Base-by-base conservation (phyloP, 2,113 vertebrate genomes). In the Planiliza haematocheilus region DNA sequence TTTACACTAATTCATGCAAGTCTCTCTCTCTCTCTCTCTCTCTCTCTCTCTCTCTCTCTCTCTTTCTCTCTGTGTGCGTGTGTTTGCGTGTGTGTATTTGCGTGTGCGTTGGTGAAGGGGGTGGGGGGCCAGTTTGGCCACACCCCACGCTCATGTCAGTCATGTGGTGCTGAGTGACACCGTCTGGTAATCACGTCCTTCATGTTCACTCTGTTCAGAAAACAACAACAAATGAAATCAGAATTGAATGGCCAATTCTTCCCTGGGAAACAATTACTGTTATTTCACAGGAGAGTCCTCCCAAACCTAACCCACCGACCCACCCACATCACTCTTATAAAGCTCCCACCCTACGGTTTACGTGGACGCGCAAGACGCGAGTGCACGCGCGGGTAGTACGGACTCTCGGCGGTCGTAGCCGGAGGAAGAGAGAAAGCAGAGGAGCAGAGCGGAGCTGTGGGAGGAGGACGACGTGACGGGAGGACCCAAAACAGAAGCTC, bases 351-450 rank as follows among this genome's bases (percentile, higher is more conserved):
- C 82, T 21, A 42, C 42, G 34, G 39, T 30, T 18, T 1, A 16
- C 78, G 85, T 84, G 82, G 65, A 85, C 86, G 89, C 88, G 90
- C 87, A 48, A 36, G 7, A 81, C 86, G 69, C 58, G 60, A 78
- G 46, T 81, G 57, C 74, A 59, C 77, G 68, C 72, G 1, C 52
- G 6, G 16, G 10, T 12, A 11, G 18, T 13, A 7, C n/a, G 10
- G 56, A 61, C 45, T 68, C 11, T 34, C 70, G 12, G 74, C 49
- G 77, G 10, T 18, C 16, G 56, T 43, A 18, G 59, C 41, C 13
- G 76, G 67, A 62, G 24, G 55, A 67, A 72, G 17, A 61, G 7
- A 8, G 41, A 37, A 51, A 41, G 36, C 24, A 41, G 48, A 60
- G 48, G 30, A 36, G 34, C 24, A 41, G 58, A 73, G 60, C 58